phyloP scores from a whole-genome alignment of 2,888 invertebrate genomes.

The Odontothrips loti region DNA sequence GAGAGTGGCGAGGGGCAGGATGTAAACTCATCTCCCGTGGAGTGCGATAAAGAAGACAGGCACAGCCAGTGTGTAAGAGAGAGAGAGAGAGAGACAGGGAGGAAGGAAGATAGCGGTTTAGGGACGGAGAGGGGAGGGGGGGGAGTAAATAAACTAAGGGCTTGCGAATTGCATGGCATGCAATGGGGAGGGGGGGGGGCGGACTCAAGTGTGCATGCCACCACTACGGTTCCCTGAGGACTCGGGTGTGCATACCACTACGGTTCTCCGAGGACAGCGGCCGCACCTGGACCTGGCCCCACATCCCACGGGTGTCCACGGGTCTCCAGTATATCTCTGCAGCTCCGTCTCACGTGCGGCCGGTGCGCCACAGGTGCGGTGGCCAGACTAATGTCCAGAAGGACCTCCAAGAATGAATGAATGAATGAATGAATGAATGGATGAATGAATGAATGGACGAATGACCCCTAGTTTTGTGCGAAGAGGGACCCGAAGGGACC shows the following conservation, averaged over 20 bases:
- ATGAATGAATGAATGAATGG: no score
- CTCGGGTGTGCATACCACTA: neutral
- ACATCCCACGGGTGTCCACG: no score
- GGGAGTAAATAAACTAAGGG: constrained; percentile 5
- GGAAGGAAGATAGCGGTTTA: neutral
- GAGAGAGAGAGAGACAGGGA: neutral
- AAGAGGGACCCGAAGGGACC: no score
- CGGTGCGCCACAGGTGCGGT: no score
- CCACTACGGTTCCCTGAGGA: neutral
- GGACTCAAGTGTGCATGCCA: neutral
- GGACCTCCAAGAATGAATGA: no score
- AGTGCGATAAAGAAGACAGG: neutral
- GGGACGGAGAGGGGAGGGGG: neutral
- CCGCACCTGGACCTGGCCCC: constrained; percentile 12
- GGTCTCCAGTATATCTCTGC: no score
- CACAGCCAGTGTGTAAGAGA: neutral
- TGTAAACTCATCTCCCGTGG: neutral
- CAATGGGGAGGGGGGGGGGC: neutral
- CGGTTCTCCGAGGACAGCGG: neutral
- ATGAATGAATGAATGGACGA: no score
- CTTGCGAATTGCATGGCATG: constrained; percentile 9
- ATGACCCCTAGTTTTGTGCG: no score
- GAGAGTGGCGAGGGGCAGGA: neutral
- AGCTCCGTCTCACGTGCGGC: no score
- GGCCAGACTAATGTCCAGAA: no score